phyloP scores from a whole-genome alignment of 2,113 vertebrate genomes.

The Oncorhynchus mykiss region DNA sequence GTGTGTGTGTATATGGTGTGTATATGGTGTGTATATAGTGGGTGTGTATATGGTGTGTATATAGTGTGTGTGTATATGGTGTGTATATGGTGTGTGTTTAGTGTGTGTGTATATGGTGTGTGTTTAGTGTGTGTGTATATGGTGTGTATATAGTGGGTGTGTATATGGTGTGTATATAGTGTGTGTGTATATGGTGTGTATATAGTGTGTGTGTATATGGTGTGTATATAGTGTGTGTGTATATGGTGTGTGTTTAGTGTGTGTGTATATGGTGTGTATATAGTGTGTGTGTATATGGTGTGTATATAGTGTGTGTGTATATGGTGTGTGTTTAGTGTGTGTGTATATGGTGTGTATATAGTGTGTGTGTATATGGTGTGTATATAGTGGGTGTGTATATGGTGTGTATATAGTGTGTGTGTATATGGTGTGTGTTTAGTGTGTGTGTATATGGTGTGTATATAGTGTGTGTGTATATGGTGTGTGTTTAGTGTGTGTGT shows the following conservation, averaged over 20 bases:
- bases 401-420: neutral
- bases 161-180: too few relatives aligned
- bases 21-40: neutral
- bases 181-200: neutral
- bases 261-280: constrained; percentile 1
- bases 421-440: neutral
- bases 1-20: neutral
- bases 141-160: neutral
- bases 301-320: neutral
- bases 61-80: constrained; percentile 6
- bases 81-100: constrained; percentile 2
- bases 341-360: neutral
- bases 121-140: neutral
- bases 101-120: constrained; percentile 1
- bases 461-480: neutral
- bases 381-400: neutral
- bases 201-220: neutral
- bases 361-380: neutral
- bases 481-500: neutral
- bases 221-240: neutral
- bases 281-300: neutral
- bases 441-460: constrained; percentile 1
- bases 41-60: neutral
- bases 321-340: neutral
- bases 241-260: neutral